Percentiles rank a stretch among this genome's conserved stretches.
Evolutionary conservation across 2,888 invertebrate species (phyloP).

Genomic region (Athripsodes cinereus): DNA sequence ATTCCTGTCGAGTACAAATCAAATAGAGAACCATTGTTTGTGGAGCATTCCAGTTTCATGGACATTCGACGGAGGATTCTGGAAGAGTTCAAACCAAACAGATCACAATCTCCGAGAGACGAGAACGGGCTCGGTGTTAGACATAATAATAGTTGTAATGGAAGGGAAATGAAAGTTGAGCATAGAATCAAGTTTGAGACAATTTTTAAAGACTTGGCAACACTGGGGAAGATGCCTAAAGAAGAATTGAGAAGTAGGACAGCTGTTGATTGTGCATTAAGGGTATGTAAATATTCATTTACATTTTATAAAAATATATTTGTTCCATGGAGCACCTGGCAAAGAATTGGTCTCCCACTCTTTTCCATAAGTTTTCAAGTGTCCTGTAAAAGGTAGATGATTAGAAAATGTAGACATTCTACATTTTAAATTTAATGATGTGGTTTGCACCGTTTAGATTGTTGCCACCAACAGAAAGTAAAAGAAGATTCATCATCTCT

Average conservation of each 20-base stretch:
- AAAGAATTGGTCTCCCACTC: too few species aligned
- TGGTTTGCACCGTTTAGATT: too few species aligned
- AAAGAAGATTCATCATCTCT: too few species aligned
- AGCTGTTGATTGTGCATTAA: constrained; percentile 4
- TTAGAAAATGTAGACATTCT: too few species aligned
- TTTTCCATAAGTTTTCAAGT: too few species aligned
- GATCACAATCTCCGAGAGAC: background rate
- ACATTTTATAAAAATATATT: too few species aligned
- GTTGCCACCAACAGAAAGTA: too few species aligned
- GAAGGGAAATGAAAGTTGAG: background rate
- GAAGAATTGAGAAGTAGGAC: background rate
- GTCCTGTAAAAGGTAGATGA: too few species aligned
- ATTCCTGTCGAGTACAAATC: constrained; percentile 13
- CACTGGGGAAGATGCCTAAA: background rate
- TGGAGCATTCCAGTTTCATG: constrained; percentile 17
- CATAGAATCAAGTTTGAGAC: background rate
- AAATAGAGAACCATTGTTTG: constrained; percentile 12
- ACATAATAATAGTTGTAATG: background rate
- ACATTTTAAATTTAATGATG: too few species aligned
- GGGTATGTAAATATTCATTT: background rate
- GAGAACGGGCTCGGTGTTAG: background rate
- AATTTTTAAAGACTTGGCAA: background rate
- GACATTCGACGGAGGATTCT: constrained; percentile 17
- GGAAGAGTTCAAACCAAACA: background rate
- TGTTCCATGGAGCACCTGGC: too few species aligned